phyloP scores from a whole-genome alignment of 2,113 vertebrate species.

The Centropus bengalensis region DNA sequence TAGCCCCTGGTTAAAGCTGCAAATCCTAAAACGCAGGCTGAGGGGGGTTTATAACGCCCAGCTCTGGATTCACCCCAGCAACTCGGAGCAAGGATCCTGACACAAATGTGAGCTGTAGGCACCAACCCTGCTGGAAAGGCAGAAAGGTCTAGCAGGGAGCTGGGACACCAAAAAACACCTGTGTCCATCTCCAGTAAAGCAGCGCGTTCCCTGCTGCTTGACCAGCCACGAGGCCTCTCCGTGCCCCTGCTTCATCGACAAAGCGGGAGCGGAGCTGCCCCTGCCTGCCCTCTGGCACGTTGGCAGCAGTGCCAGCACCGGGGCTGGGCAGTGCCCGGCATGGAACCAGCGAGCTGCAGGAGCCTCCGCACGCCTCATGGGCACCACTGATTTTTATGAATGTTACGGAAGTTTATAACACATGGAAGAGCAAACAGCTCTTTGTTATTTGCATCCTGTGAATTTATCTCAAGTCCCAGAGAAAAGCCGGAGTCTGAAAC shows the following conservation, averaged over 20 bases:
- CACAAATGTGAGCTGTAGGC: not conserved
- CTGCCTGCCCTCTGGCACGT: not conserved
- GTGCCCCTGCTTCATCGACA: not conserved
- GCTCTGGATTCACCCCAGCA: not conserved
- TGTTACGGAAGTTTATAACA: conserved; percentile 8
- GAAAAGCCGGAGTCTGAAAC: conserved; percentile 1
- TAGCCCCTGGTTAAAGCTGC: not conserved
- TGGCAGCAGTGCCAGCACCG: not conserved
- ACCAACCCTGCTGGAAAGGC: not conserved
- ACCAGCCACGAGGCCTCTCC: not conserved
- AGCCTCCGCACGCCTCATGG: not conserved
- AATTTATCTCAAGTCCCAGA: not conserved
- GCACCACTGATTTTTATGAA: conserved; percentile 26
- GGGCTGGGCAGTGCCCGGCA: not conserved
- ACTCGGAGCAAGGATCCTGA: not conserved
- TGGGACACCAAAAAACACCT: not conserved
- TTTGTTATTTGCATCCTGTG: conserved; percentile 1
- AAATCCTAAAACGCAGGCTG: not conserved
- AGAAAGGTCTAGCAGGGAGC: not conserved
- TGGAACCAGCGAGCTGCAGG: not conserved
- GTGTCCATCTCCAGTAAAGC: not conserved
- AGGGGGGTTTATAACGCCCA: not conserved
- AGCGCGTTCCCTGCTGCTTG: not conserved
- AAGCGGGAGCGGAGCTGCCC: not conserved
- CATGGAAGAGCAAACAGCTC: not conserved